Conservation (phyloP, 2,113 vertebrate genomes). For the Alaudala cheleensis region DNA sequence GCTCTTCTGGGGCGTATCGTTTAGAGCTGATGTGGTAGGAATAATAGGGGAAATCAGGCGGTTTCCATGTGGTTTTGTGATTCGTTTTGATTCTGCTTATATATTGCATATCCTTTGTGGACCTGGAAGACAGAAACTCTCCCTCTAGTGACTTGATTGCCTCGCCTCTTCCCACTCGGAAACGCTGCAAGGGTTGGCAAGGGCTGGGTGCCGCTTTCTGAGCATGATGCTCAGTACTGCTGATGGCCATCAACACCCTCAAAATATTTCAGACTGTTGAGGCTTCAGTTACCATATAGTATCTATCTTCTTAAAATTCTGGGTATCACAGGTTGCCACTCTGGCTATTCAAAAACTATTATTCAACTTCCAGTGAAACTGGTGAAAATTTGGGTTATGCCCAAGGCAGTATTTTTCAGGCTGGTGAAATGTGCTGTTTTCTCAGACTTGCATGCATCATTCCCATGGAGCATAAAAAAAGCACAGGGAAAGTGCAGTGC, state of each 20-base stretch:
- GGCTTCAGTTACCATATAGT: not conserved
- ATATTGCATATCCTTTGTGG: not conserved
- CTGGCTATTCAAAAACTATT: not conserved
- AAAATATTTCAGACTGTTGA: not conserved
- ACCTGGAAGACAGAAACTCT: not conserved
- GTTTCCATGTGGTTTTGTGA: not conserved
- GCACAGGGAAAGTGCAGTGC: not conserved
- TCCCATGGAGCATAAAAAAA: not conserved
- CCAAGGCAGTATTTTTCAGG: not conserved
- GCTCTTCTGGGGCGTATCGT: not conserved
- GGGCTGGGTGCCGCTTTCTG: not conserved
- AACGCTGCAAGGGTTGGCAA: not conserved
- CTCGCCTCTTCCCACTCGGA: not conserved
- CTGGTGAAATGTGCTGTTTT: not conserved
- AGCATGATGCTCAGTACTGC: not conserved
- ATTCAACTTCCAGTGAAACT: not conserved
- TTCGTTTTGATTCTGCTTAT: not conserved
- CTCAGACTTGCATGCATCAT: not conserved
- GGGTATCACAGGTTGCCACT: not conserved
- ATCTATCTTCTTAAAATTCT: not conserved
- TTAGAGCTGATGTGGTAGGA: not conserved
- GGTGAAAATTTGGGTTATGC: not conserved
- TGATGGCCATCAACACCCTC: not conserved
- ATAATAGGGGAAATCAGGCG: not conserved
- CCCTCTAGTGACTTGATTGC: not conserved